Base-by-base conservation (phyloP, 2,888 invertebrate species). In the Ariolimax columbianus region DNA sequence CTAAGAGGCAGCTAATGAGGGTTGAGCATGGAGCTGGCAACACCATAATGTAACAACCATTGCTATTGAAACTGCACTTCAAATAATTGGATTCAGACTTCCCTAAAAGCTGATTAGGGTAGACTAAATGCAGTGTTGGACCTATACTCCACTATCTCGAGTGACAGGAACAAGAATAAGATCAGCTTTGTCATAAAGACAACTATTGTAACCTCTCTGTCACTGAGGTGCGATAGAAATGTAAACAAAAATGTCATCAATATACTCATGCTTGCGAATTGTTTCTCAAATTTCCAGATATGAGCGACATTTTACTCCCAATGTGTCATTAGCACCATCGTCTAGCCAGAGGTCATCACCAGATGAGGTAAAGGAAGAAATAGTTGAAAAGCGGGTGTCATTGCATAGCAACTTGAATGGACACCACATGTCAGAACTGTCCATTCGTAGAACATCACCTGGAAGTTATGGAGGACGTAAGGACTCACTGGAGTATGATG, bases 291-390 rank as follows among this genome's bases (percentile, higher is more conserved):
- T 33, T 55, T 47, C 11, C 89, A 93, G 93, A 87, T 97, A 97
- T 94, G 97, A 97, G 94, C 95, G 97, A 77, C 97, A 97, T 93
- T 98, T 96, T 94, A 98, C 98, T 92, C 98, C 98, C 14, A 98
- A 98, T 93, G 98, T 98, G 75, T 97, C 98, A 72, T 95, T 98
- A 89, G 97, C 97, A 85, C 97, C 97, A 38, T 88, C 91, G 30
- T 78, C 91, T 88, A 72, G 90, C 91, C 87, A 93, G 93, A 87
- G 73, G 30, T 55, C 55, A 7, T 55, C 78, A 11, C 19, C 92
- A 87, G 90, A 92, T 93, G 89, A 89, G 88, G 88, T 87, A 88
- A 86, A 90, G 91, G 89, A 89, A 30, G 88, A 89, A 19, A 87
- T 82, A n/a, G 88, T 88, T 11, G 87, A 88, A 11, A 86, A 85